Evolutionary conservation across 1,140 invertebrate genomes (phyloP).

Genomic region (Drosophila rhopaloa): DNA sequence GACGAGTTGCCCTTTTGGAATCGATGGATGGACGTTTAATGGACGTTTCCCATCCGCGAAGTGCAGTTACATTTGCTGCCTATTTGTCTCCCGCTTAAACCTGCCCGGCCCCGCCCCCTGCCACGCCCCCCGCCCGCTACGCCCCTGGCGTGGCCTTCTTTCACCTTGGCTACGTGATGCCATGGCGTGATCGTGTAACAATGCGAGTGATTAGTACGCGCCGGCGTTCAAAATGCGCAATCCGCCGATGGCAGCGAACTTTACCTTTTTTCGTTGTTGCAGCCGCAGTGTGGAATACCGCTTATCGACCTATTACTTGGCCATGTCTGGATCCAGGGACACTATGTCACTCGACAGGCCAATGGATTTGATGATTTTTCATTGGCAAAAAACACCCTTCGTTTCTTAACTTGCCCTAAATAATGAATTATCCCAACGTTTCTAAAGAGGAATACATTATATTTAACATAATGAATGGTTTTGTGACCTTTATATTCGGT

Average conservation of each 20-base stretch:
- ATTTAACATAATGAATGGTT: no score
- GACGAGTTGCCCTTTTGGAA: constrained; percentile 12
- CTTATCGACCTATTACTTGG: not conserved
- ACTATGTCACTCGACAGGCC: not conserved
- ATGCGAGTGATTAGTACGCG: constrained; percentile 83
- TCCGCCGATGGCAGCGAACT: constrained; percentile 48
- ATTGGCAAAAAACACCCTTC: no score
- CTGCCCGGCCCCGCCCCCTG: not conserved
- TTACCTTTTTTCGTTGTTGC: constrained; percentile 8
- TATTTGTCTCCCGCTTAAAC: constrained; percentile 28
- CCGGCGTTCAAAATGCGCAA: constrained; percentile 75
- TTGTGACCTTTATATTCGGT: no score
- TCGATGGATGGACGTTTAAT: constrained; percentile 8
- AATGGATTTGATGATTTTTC: no score
- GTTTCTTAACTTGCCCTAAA: no score
- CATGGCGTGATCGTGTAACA: constrained; percentile 74
- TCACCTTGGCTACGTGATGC: constrained; percentile 51
- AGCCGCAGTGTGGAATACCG: not conserved
- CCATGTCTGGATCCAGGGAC: not conserved
- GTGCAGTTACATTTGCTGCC: constrained; percentile 49
- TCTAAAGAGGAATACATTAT: no score
- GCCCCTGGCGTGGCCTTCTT: constrained; percentile 40
- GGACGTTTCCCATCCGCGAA: constrained; percentile 16
- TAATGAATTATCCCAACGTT: no score
- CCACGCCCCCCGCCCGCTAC: not conserved